A percentile compares a stretch with the other conserved stretches of the same genome.
phyloP scores from a whole-genome alignment of 2,888 invertebrate species.

The Cremastinae sp. region DNA sequence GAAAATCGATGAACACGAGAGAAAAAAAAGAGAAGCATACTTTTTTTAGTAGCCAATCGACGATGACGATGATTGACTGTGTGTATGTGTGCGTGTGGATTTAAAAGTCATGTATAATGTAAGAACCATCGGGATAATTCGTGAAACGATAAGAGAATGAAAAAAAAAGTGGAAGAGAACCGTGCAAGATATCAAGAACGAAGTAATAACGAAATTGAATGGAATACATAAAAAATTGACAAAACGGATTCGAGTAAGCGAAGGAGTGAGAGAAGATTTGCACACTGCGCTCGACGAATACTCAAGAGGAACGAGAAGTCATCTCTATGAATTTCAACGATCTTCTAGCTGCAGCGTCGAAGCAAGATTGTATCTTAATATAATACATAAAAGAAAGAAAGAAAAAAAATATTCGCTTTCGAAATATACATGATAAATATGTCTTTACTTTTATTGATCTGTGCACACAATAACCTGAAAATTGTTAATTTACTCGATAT shows the following conservation, averaged over 20 bases:
- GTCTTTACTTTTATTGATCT: conserved; percentile 77
- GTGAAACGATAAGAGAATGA: conserved; percentile 35
- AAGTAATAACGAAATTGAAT: conserved; percentile 25
- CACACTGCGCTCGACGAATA: conserved; percentile 41
- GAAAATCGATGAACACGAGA: conserved; percentile 20
- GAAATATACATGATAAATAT: conserved; percentile 75
- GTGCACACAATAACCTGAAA: conserved; percentile 75
- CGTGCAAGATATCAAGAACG: conserved; percentile 49
- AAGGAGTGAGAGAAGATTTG: conserved; percentile 27
- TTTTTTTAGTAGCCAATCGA: conserved; percentile 54
- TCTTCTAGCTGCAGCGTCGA: conserved; percentile 71
- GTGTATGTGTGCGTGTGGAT: conserved; percentile 28
- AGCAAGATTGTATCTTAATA: conserved; percentile 77
- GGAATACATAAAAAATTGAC: conserved; percentile 33
- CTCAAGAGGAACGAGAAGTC: conserved; percentile 70
- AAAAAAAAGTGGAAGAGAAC: conserved; percentile 38
- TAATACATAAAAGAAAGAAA: conserved; percentile 70
- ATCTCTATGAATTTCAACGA: conserved; percentile 64
- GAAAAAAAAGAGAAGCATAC: conserved; percentile 42
- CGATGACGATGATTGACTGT: conserved; percentile 49
- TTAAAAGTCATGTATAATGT: conserved; percentile 51
- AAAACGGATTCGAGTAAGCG: conserved; percentile 7
- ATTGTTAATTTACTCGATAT: conserved; percentile 62
- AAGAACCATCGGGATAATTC: conserved; percentile 49
- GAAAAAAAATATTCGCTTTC: conserved; percentile 72